Conservation (phyloP, 64 coral and sea anemone species). For the Montipora sp. region DNA sequence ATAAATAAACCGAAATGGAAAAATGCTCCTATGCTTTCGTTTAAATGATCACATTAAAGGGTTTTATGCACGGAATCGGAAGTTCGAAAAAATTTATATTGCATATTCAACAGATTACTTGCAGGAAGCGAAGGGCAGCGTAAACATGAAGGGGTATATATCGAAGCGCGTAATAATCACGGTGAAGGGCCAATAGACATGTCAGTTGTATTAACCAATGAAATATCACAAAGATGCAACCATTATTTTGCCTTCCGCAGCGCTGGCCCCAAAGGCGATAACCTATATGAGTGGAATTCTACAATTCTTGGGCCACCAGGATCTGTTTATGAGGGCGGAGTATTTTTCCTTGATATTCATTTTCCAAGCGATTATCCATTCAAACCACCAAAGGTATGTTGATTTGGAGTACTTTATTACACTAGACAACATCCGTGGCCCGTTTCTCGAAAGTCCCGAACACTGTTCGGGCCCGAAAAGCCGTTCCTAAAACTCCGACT, state of each 20-base stretch:
- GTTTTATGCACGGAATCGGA: too few species aligned
- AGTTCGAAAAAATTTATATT: too few species aligned
- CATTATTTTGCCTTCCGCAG: slow-evolving; percentile 33
- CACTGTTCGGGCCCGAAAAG: too few species aligned
- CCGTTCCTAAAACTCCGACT: too few species aligned
- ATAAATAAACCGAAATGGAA: too few species aligned
- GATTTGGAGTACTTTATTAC: too few species aligned
- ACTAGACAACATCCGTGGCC: too few species aligned
- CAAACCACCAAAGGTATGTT: slow-evolving; percentile 87
- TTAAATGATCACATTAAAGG: too few species aligned
- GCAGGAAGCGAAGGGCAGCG: too few species aligned
- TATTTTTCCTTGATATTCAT: slow-evolving; percentile 99
- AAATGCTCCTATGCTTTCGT: too few species aligned
- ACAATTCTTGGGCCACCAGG: slow-evolving; percentile 94
- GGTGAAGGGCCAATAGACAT: neutral
- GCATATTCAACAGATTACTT: too few species aligned
- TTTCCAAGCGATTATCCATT: slow-evolving; percentile 94
- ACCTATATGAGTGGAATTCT: slow-evolving; percentile 88
- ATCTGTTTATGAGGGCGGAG: slow-evolving; percentile 90
- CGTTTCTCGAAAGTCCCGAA: too few species aligned
- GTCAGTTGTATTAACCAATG: neutral
- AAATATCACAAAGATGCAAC: neutral
- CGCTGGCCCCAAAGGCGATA: slow-evolving; percentile 93
- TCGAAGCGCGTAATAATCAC: neutral
- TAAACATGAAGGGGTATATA: neutral